Evolutionary conservation across 2,888 invertebrate genomes (phyloP), one percentile per base, ranked within the genome.

Genomic region (Linyphia triangularis): DNA sequence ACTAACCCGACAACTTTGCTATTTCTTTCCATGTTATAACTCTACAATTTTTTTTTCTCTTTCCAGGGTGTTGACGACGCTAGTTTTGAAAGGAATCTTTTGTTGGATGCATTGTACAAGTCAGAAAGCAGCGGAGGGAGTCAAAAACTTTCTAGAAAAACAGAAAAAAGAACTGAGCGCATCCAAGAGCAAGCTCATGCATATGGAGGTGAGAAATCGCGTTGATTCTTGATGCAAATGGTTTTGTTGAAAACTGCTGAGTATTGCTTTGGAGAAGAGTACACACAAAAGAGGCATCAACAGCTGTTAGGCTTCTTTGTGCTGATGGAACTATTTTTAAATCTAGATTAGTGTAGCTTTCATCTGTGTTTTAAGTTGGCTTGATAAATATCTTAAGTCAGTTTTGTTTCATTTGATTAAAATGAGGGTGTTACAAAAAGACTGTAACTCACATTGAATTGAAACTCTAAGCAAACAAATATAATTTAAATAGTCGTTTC

Each of bases 61-160:
- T 75, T 84, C 19, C n/a, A 88, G 88, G 88, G 77, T 83, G 6
- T 30, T 88, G 28, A 78, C 88, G 22, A 77, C 70, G 24, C 19
- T 88, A 13, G 40, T 88, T 13, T 19, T 88, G 57, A 88, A 88
- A 51, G 61, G 82, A 10, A 78, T 88, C n/a, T 83, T 77, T 19
- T 88, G 88, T 40, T 88, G 82, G 77, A 83, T 69, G 63, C 82
- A 88, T 2, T 88, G 88, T 63, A 61, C 65, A 0, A 61, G 37
- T 19, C 61, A 59, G 0, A 37, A 65, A 37, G 28, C 82, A 0
- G 61, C 77, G 1, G 22, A 43, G 13, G 65, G 57, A 40, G 51
- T 83, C 1, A 30, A 40, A 13, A 61, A 37, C 19, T 88, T 77
- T 22, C n/a, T 82, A 0, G 77, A 83, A 16, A 77, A 77, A 10